Evolutionary conservation across 2,797 vertebrate species (phyloP), one percentile per base, ranked within the genome.

Genomic region (Diplodus puntazzo): DNA sequence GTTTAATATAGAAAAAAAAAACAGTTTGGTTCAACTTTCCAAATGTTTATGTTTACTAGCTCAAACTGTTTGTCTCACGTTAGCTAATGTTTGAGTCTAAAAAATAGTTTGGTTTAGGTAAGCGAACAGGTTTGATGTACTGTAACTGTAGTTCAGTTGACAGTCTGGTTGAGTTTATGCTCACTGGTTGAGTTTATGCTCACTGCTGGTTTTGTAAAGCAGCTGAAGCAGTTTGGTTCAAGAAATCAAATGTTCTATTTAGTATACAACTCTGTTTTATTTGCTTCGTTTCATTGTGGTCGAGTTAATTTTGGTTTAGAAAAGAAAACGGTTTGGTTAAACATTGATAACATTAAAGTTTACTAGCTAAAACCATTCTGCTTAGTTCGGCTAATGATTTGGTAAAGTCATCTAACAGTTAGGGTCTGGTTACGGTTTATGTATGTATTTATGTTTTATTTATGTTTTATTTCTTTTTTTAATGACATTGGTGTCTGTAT

Each of bases 401-500:
- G 5, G 12, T 60, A 12, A 27, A 0, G 2, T 69, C 8, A 42
- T 1, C 1, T 52, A 60, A 53, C 10, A 3, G 21, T 62, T 53
- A 1, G 17, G 30, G 59, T 58, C 2, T 53, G 11, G 7, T 30
- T 39, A 2, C 0, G 1, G 30, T 2, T 48, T 42, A 2, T 30
- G 6, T 3, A 30, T 30, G 27, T 30, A 55, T 20, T 53, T 25
- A 25, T 25, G 25, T 25, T 25, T 25, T 25, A 25, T 25, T 25
- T 1, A 43, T 46, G 18, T 50, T 45, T 60, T 39, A 23, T 9
- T 2, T 13, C 1, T 16, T 4, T 42, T 42, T 52, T 43, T 57
- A 77, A 30, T 75, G 17, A 49, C 58, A 13, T 23, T 3, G 0
- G 0, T 67, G 13, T 80, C 14, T 89, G 20, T 88, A 4, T 1